Base-by-base conservation (phyloP, 2,888 invertebrate genomes). In the Chromoteleia sp. region DNA sequence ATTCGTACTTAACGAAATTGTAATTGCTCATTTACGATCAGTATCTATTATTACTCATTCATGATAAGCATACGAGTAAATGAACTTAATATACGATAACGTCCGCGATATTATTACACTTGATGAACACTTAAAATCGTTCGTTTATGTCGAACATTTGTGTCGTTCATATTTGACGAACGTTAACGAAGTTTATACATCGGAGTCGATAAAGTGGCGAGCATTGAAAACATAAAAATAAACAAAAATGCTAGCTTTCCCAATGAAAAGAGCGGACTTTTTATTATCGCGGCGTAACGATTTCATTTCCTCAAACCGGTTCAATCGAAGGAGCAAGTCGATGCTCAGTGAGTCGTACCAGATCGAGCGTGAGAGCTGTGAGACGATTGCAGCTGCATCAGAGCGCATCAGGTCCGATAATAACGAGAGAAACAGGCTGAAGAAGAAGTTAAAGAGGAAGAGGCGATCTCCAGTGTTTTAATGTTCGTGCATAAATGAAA, bases 361-460 rank as follows among this genome's bases (percentile, higher is more conserved):
- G 61, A 71, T 73, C 33, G 74, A 58, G 73, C 82, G 79, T 79
- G 76, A 79, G 82, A 79, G 71, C 78, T 56, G 61, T 36, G 52
- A 30, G 15, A 30, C 67, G 75, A 79, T 82, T 48, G 80, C 77
- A 80, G 81, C 81, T 81, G 81, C 76, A 50, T 12, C 45, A 36
- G 50, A 71, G 65, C 81, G 83, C 85, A 86, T 86, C 87, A 86
- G 84, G 85, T 87, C 84, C 82, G 85, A 84, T 85, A 85, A 86
- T 85, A 73, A 79, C 79, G 29, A 78, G 71, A 58, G 71, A 67
- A 73, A 73, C 52, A 70, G 52, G 50, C 63, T 48, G 33, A 29
- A 68, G 33, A 48, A 76, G 45, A 70, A 67, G 65, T 65, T 63
- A 81, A 85, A 82, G 83, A 81, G 77, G 82, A 84, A 82, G 83